Evolutionary conservation across 2,113 vertebrate genomes (phyloP).

Genomic region (Chionodraco myersi): DNA sequence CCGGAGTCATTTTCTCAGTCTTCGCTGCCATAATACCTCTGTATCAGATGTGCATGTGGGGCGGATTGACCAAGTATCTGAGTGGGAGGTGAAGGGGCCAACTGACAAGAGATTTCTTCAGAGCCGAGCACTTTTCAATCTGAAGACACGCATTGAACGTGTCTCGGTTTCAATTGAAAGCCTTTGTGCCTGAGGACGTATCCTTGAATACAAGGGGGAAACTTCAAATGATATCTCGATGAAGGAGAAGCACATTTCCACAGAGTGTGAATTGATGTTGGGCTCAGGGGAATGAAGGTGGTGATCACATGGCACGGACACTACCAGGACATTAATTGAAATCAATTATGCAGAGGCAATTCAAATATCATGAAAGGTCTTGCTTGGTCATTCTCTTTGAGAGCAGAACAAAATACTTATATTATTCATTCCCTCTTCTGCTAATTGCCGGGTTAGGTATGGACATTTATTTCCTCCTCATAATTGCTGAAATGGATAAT

Average conservation of each 20-base stretch:
- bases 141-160: not conserved
- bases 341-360: conserved; percentile 34
- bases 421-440: conserved; percentile 17
- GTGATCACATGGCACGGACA: not conserved
- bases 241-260: not conserved
- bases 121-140: not conserved
- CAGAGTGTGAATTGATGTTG: not conserved
- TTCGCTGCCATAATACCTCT: conserved; percentile 1
- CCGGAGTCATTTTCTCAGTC: conserved; percentile 12
- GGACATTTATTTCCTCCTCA: not conserved
- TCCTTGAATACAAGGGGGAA: not conserved
- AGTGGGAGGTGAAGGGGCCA: conserved; percentile 38
- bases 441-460: conserved; percentile 23
- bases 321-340: conserved; percentile 37
- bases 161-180: not conserved
- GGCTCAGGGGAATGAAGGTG: not conserved
- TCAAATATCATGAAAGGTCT: conserved; percentile 8
- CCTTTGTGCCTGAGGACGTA: not conserved
- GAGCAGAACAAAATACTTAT: not conserved
- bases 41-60: conserved; percentile 11
- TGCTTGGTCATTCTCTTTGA: conserved; percentile 23
- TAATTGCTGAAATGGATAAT: conserved; percentile 15
- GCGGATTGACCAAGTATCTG: conserved; percentile 13
- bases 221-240: not conserved
- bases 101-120: conserved; percentile 7